These are phyloP conservation scores for Drosophila anomelani DNA, from an alignment of 2,888 invertebrate species.

Conservation along the genomic window DNA sequence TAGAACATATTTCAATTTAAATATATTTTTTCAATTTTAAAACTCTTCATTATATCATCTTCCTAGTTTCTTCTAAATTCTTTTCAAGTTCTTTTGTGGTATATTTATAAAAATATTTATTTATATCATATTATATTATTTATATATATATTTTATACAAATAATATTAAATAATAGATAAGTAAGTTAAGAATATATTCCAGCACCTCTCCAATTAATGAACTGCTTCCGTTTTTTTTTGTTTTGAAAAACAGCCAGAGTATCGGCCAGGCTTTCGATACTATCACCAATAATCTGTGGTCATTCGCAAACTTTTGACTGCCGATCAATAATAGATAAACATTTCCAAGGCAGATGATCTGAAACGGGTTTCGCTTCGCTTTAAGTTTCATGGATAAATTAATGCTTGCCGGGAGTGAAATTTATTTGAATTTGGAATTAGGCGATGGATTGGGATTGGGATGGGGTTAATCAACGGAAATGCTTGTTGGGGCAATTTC, in stretches of 20 bases:
- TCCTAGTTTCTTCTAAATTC: no score
- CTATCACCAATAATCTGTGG: conserved; percentile 1
- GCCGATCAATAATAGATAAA: conserved; percentile 13
- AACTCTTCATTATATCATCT: no score
- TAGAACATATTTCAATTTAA: no score
- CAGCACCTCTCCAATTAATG: neutral
- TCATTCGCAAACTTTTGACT: conserved; percentile 9
- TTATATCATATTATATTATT: no score
- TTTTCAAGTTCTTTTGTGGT: no score
- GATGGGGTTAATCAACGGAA: conserved; percentile 11
- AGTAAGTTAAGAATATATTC: neutral
- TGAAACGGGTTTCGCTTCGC: conserved; percentile 23
- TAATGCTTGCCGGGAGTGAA: conserved; percentile 9
- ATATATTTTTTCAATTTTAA: no score
- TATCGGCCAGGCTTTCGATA: neutral
- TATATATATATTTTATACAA: neutral
- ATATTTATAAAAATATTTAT: no score
- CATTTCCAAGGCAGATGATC: neutral
- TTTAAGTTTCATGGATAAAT: conserved; percentile 2
- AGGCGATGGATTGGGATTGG: neutral
- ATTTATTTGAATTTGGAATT: conserved; percentile 23
- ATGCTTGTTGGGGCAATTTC: conserved; percentile 1
- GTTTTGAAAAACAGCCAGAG: neutral
- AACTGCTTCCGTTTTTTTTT: neutral
- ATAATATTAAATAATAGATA: no score